Conservation (phyloP, 2,797 vertebrate genomes). For the Discoglossus pictus region DNA sequence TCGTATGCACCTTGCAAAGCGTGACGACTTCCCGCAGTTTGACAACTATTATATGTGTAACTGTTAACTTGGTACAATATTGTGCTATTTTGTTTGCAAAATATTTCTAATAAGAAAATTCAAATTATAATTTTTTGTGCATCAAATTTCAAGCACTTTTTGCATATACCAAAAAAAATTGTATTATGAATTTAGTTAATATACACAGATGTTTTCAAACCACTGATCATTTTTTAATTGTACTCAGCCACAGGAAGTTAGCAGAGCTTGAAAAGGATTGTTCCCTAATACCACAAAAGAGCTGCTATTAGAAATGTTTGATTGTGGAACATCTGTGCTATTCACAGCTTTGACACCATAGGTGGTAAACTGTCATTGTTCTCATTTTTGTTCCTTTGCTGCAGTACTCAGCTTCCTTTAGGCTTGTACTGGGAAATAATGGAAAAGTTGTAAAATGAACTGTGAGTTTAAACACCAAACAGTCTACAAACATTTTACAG, state of each 20-base stretch:
- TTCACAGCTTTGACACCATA: conserved; percentile 27
- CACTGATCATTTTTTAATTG: conserved; percentile 38
- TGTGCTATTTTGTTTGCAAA: too few species aligned
- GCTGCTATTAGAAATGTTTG: conserved; percentile 25
- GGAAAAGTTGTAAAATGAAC: conserved; percentile 9
- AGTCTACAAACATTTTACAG: background rate
- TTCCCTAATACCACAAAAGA: conserved; percentile 26
- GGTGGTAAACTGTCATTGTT: conserved; percentile 42
- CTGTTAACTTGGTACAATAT: too few species aligned
- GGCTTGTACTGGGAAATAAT: background rate
- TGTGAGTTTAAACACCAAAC: conserved; percentile 13
- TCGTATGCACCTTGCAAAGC: too few species aligned
- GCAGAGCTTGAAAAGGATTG: conserved; percentile 26
- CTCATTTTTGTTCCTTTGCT: conserved; percentile 18
- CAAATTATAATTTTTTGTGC: background rate
- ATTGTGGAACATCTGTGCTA: conserved; percentile 39
- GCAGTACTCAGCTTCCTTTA: conserved; percentile 11
- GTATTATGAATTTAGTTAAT: conserved; percentile 2
- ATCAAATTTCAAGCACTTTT: conserved; percentile 8
- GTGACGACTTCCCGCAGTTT: too few species aligned
- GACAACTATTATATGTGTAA: too few species aligned
- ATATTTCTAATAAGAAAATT: background rate
- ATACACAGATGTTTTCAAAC: conserved; percentile 30
- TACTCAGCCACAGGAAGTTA: conserved; percentile 26
- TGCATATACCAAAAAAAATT: background rate